Percentiles rank a stretch among this genome's conserved stretches.
Conservation (phyloP, 2,888 invertebrate genomes). For the Eristalinus sepulchralis region DNA sequence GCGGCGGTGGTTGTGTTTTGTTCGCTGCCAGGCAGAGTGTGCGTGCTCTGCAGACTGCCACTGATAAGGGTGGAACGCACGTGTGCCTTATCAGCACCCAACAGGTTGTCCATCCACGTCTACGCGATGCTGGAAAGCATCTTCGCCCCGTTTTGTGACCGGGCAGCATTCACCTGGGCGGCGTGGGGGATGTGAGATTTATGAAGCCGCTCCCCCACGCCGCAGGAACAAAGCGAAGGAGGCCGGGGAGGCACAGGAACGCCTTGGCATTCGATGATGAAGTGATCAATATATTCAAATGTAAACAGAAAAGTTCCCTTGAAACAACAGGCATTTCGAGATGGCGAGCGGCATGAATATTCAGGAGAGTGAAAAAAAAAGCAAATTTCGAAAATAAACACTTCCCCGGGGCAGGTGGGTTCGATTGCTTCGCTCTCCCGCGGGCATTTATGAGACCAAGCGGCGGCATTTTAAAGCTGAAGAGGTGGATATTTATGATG, state of each 20-base stretch:
- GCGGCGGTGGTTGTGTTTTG: slow-evolving; percentile 60
- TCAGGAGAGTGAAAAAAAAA: not conserved
- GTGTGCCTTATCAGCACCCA: slow-evolving; percentile 54
- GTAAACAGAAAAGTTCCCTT: slow-evolving; percentile 49
- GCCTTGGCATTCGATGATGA: slow-evolving; percentile 15
- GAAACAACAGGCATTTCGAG: slow-evolving; percentile 31
- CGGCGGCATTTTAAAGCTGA: not conserved
- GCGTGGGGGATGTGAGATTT: slow-evolving; percentile 1
- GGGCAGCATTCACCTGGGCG: not conserved
- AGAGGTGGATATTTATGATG: slow-evolving; percentile 7
- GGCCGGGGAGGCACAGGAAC: not conserved
- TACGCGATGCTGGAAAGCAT: not conserved
- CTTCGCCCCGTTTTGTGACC: not conserved
- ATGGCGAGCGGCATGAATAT: slow-evolving; percentile 28
- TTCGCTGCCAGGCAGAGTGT: slow-evolving; percentile 43
- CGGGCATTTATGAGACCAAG: not conserved
- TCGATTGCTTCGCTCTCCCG: not conserved
- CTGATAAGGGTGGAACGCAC: slow-evolving; percentile 47
- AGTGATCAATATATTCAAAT: slow-evolving; percentile 53
- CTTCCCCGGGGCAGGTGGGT: not conserved
- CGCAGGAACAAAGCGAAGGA: not conserved
- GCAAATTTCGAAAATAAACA: slow-evolving; percentile 38
- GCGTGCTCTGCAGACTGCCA: slow-evolving; percentile 1
- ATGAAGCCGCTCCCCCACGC: not conserved
- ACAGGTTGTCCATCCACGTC: slow-evolving; percentile 51